phyloP scores from a whole-genome alignment of 2,113 vertebrate species.

The Cynopterus brachyotis region DNA sequence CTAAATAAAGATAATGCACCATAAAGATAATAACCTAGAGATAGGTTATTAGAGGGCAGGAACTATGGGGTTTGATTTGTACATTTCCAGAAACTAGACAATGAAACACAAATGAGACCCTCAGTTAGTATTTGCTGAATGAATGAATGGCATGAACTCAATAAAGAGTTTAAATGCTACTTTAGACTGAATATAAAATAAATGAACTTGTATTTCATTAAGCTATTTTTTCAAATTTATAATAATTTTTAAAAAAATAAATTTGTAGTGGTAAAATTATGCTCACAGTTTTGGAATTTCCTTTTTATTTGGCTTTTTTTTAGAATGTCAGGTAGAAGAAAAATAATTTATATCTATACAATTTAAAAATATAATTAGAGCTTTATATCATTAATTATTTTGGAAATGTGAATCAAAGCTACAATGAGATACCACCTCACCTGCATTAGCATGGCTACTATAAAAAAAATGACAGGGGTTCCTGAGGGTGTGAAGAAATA shows the following conservation, averaged over 20 bases:
- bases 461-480: neutral
- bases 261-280: neutral
- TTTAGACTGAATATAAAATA: neutral
- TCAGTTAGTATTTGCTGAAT: neutral
- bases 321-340: neutral
- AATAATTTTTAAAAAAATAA: neutral
- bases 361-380: conserved; percentile 3
- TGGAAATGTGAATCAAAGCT: neutral
- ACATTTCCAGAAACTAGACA: neutral
- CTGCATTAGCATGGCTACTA: neutral
- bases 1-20: neutral
- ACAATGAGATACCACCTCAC: neutral
- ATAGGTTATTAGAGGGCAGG: neutral
- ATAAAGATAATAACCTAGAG: neutral
- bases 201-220: neutral
- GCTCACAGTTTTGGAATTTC: neutral
- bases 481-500: neutral
- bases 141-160: neutral
- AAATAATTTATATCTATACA: neutral
- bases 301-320: neutral
- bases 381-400: neutral
- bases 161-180: neutral
- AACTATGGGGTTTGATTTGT: neutral
- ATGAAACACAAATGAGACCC: neutral
- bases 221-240: neutral